A percentile compares a stretch with the other conserved stretches of the same genome.
Conservation (phyloP, 37 sponge, comb jelly and placozoan genomes). For the Chondrosia reniformis region DNA sequence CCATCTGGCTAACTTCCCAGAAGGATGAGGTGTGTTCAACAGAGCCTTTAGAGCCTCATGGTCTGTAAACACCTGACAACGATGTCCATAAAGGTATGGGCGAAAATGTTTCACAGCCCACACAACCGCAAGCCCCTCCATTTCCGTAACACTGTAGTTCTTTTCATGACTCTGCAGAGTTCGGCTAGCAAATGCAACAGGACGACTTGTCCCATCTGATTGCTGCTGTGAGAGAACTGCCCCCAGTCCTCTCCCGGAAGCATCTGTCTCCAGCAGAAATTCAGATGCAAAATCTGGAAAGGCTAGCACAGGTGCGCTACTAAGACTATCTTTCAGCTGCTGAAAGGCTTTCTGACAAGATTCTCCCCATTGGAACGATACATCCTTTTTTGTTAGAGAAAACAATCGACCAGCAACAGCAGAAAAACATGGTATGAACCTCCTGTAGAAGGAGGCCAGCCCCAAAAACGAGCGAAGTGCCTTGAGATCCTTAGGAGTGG, state of each 20-base stretch:
- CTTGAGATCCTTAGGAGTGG: conserved; percentile 7
- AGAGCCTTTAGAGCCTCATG: conserved; percentile 56
- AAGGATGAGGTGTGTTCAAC: conserved; percentile 55
- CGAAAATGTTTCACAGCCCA: conserved; percentile 67
- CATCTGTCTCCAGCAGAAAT: conserved; percentile 60
- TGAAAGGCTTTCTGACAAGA: conserved; percentile 40
- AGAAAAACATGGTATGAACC: conserved; percentile 38
- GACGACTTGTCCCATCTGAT: conserved; percentile 11
- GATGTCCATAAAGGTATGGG: conserved; percentile 58
- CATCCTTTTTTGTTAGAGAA: conserved; percentile 35
- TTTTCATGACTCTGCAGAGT: conserved; percentile 44
- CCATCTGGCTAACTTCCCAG: conserved; percentile 61
- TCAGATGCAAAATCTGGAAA: conserved; percentile 26
- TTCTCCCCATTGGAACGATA: conserved; percentile 29
- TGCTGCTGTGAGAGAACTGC: conserved; percentile 50
- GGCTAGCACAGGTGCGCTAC: conserved; percentile 27
- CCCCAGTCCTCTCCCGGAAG: conserved; percentile 45
- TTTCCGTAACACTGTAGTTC: conserved; percentile 54
- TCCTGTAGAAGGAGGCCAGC: conserved; percentile 41
- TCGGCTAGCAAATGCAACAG: conserved; percentile 58
- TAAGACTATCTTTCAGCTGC: conserved; percentile 37
- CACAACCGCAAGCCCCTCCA: conserved; percentile 55
- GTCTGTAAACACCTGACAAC: conserved; percentile 44
- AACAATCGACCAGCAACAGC: conserved; percentile 34
- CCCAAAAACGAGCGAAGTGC: conserved; percentile 39